phyloP scores from a whole-genome alignment of 2,113 vertebrate species.

The Gallinago media region DNA sequence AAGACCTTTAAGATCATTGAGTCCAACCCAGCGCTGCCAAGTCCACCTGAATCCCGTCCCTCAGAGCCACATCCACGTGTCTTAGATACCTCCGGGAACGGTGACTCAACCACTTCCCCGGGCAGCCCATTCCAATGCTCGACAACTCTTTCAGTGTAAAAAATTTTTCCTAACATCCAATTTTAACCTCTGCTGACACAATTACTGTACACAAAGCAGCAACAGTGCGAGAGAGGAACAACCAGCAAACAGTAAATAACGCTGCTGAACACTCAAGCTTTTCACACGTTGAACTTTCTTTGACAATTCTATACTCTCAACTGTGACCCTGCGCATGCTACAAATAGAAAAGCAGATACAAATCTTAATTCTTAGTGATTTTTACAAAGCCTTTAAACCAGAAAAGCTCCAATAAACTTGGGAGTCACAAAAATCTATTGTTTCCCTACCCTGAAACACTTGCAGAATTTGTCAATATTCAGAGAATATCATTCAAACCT shows the following conservation, averaged over 20 bases:
- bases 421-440: background rate
- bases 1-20: background rate
- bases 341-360: background rate
- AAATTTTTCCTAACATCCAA: background rate
- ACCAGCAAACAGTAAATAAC: background rate
- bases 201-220: background rate
- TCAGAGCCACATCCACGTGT: rapidly evolving
- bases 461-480: background rate
- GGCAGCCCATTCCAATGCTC: background rate
- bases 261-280: background rate
- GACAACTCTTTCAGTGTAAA: background rate
- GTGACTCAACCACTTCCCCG: background rate
- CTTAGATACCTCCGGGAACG: background rate
- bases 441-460: background rate
- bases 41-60: background rate
- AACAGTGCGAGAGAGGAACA: background rate
- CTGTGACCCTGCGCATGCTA: background rate
- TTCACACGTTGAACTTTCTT: background rate
- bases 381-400: slow-evolving; percentile 38
- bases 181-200: background rate
- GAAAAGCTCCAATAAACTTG: background rate
- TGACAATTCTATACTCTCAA: background rate
- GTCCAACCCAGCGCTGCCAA: background rate
- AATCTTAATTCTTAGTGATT: background rate
- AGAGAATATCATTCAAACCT: background rate